Evolutionary conservation across 2,888 invertebrate species (phyloP), one percentile per base, ranked within the genome.

Genomic region (Reticulitermes lucifugus): DNA sequence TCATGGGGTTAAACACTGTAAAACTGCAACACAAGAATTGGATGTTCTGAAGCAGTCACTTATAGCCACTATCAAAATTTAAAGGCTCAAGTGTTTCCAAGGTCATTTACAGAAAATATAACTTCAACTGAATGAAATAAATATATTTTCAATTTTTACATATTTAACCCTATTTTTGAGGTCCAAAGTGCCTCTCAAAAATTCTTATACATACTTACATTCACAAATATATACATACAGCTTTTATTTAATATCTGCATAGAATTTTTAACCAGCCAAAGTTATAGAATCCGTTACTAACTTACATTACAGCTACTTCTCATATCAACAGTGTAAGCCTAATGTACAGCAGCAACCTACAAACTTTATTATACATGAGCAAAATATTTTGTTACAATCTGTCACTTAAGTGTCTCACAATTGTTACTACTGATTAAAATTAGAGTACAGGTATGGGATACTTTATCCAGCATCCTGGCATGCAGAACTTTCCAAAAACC

Each of bases 101-200:
- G 65, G 65, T 10, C 1, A 6, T 65, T 65, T 65, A 14, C 9
- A 77, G 29, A 18, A 77, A 10, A 77, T 35, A 75, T 10, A n/a
- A 77, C 46, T 10, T 46, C 22, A 43, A 46, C 25, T 77, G 77
- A 77, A 51, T 70, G 81, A 81, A 81, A 81, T 81, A 81, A 81
- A 81, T 81, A 81, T 81, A 81, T 81, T 81, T 77, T 77, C 77
- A 77, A 46, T 46, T 77, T 77, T 81, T 70, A 81, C 70, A 81
- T 46, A 51, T 41, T 59, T 81, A 79, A 81, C 81, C 81, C 65
- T 81, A 60, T 81, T n/a, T 81, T 9, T 81, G 41, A 65, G 41
- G 41, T 43, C 35, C 46, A 70, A 35, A 60, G 70, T 60, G 46
- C 43, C 79, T 79, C 79, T 18, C 51, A 51, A 29, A 79, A 43